Conservation (phyloP, 2,888 invertebrate species). For the Prosapia bicincta region DNA sequence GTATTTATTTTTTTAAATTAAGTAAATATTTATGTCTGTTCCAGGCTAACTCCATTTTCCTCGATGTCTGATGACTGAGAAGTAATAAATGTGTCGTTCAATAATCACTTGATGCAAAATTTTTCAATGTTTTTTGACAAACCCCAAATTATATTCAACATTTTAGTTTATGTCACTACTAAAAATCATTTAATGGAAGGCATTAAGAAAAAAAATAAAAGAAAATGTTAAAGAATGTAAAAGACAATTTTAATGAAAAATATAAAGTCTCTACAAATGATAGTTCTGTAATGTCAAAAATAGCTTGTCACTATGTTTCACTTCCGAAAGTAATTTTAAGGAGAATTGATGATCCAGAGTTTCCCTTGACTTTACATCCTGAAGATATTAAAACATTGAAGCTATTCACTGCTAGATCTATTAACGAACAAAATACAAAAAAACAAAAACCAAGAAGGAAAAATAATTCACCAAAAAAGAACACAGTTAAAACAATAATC, state of each 20-base stretch:
- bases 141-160: background rate
- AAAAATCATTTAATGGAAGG: background rate
- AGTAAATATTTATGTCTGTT: too few relatives aligned
- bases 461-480: background rate
- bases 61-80: background rate
- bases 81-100: background rate
- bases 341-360: slow-evolving; percentile 2
- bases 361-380: background rate
- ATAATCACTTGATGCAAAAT: too few relatives aligned
- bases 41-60: background rate
- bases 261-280: background rate
- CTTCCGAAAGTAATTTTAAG: slow-evolving; percentile 9
- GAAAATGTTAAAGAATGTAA: background rate
- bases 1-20: too few relatives aligned
- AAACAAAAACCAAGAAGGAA: background rate
- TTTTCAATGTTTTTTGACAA: background rate
- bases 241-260: background rate
- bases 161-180: background rate
- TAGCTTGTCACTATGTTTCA: background rate
- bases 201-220: background rate
- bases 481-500: background rate
- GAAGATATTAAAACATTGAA: background rate
- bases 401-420: background rate
- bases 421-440: background rate
- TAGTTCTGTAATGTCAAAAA: background rate